A percentile compares a stretch with the other conserved stretches of the same genome.
Conservation (phyloP, 1,140 invertebrate species). For the Drosophila nikananu region DNA sequence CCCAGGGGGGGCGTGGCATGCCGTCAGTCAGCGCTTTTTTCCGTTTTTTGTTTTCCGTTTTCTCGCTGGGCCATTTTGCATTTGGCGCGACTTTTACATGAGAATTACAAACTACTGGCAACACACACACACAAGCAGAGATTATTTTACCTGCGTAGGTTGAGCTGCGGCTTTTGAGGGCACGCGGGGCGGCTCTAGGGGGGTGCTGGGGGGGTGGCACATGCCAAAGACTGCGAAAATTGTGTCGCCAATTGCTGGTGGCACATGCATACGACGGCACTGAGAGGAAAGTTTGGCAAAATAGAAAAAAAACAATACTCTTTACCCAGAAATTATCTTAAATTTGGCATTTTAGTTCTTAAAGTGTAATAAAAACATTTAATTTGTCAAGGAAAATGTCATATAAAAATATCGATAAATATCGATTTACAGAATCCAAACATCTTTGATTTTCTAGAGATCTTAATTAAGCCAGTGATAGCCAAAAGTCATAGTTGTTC, state of each 20-base stretch:
- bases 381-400: too few relatives aligned
- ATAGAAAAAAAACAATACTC: background rate
- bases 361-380: background rate
- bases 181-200: background rate
- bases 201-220: constrained; percentile 37
- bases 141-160: constrained; percentile 66
- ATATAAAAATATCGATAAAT: too few relatives aligned
- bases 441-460: background rate
- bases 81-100: constrained; percentile 81
- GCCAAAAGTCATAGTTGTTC: background rate
- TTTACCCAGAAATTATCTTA: background rate
- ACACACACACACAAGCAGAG: constrained; percentile 36
- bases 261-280: background rate
- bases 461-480: background rate
- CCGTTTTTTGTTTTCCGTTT: constrained; percentile 10
- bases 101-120: constrained; percentile 83
- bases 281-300: background rate
- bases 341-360: background rate
- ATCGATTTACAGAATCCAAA: too few relatives aligned
- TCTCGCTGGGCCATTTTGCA: constrained; percentile 78
- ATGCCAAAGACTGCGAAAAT: constrained; percentile 77
- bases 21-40: constrained; percentile 42
- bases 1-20: constrained; percentile 49
- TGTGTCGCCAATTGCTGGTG: constrained; percentile 72
- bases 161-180: constrained; percentile 21